Percentiles rank a stretch among this genome's conserved stretches.
These are phyloP conservation scores for Montifringilla adamsi DNA, from an alignment of 2,113 vertebrate genomes.

Conservation along the genomic window DNA sequence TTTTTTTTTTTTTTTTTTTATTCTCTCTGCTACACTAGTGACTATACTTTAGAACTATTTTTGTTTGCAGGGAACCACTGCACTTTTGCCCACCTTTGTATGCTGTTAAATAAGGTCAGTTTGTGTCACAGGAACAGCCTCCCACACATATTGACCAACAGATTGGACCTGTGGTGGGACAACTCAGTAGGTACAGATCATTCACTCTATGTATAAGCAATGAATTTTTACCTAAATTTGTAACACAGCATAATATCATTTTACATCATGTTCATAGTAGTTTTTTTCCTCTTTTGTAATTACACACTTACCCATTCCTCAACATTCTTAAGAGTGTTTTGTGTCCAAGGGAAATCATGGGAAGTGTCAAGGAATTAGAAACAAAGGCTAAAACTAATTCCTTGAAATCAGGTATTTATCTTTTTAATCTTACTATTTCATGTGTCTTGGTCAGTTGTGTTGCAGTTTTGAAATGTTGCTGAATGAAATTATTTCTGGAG, in stretches of 20 bases:
- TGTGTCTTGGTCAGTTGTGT: not conserved
- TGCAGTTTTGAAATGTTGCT: not conserved
- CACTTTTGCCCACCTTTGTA: not conserved
- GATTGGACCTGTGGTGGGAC: not conserved
- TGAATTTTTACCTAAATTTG: not conserved
- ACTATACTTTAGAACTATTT: not conserved
- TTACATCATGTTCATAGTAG: not conserved
- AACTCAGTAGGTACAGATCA: not conserved
- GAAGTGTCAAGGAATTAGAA: not conserved
- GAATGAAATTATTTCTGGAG: not conserved
- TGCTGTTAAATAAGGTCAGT: not conserved
- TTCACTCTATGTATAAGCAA: not conserved
- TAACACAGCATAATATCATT: not conserved
- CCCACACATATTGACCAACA: not conserved
- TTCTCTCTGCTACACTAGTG: not conserved
- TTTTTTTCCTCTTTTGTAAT: not conserved
- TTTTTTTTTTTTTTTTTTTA: not conserved
- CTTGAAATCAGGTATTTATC: not conserved
- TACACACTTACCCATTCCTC: not conserved
- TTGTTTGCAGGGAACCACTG: not conserved
- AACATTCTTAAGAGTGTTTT: not conserved
- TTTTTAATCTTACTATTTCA: not conserved
- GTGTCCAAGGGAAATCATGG: not conserved
- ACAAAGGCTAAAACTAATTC: not conserved
- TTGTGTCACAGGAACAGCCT: not conserved